Evolutionary conservation across 1,140 invertebrate species (phyloP), one percentile per base, ranked within the genome.

Genomic region (Caenorhabditis brenneri): DNA sequence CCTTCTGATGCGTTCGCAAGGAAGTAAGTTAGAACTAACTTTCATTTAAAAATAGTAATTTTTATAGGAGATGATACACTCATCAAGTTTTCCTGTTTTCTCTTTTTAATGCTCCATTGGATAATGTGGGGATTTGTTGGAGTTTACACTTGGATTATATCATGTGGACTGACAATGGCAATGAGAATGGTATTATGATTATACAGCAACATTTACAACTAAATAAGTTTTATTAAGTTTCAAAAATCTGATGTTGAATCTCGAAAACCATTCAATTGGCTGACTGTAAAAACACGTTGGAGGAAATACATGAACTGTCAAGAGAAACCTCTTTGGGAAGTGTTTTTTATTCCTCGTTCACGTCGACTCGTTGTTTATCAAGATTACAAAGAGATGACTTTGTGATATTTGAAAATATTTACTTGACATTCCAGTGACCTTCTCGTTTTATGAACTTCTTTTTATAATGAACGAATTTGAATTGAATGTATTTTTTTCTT

Each of bases 261-360:
- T 22, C 36, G 33, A 10, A 74, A 74, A 74, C 65, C 36, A 24
- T 46, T 74, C 19, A 74, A 39, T 31, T 74, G 65, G 65, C 12
- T 74, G 1, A 74, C 65, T 22, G n/a, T 74, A 4, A 39, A 74
- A 42, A 24, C 19, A 42, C 65, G 65, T 22, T 74, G 65, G 65
- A 74, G 36, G 19, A 74, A 74, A 15, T 74, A 74, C 29, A 74
- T 74, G 65, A 74, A 74, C 65, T 74, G 65, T 46, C 65, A 74
- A 24, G 65, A 74, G 19, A 5, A 74, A 31, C 65, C 65, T 1
- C 33, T 74, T 27, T 74, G 65, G 65, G 42, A 74, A 31, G 12
- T 74, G 2, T 74, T 74, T n/a, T 42, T 74, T 10, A 74, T 74
- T 46, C 65, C 65, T 12, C 42, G 5, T 27, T 42, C 65, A 24